Evolutionary conservation across 92 coral and sea anemone genomes (phyloP).

Genomic region (Desmophyllum pertusum): DNA sequence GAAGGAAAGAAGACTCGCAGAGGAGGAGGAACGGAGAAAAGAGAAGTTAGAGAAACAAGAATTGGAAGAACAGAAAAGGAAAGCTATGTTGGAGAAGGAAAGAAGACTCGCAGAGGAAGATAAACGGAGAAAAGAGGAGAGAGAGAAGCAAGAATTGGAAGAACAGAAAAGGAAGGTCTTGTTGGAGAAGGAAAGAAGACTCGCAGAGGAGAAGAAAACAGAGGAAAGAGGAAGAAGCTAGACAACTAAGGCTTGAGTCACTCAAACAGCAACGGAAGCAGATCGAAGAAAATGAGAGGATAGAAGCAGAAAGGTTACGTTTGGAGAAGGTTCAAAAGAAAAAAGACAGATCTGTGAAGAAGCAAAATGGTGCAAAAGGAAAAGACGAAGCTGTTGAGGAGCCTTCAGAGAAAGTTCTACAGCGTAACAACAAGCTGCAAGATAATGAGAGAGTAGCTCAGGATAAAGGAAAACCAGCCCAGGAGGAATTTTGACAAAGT

Average conservation of each 20-base stretch:
- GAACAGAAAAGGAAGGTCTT: background rate
- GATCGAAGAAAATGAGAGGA: background rate
- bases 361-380: background rate
- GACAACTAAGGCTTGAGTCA: background rate
- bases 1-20: too few relatives aligned
- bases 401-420: background rate
- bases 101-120: too few relatives aligned
- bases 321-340: constrained; percentile 14
- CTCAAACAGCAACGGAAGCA: constrained; percentile 16
- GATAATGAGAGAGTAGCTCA: background rate
- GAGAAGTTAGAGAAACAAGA: too few relatives aligned
- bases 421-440: background rate
- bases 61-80: too few relatives aligned
- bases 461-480: background rate
- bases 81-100: too few relatives aligned
- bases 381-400: constrained; percentile 8
- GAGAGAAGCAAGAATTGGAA: background rate
- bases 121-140: background rate
- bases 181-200: background rate
- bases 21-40: too few relatives aligned
- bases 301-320: background rate
- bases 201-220: background rate
- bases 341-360: background rate
- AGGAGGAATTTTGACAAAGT: constrained; percentile 14
- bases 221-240: background rate